A percentile compares a stretch with the other conserved stretches of the same genome.
phyloP scores from a whole-genome alignment of 2,113 vertebrate genomes.

The Gymnarchus niloticus region DNA sequence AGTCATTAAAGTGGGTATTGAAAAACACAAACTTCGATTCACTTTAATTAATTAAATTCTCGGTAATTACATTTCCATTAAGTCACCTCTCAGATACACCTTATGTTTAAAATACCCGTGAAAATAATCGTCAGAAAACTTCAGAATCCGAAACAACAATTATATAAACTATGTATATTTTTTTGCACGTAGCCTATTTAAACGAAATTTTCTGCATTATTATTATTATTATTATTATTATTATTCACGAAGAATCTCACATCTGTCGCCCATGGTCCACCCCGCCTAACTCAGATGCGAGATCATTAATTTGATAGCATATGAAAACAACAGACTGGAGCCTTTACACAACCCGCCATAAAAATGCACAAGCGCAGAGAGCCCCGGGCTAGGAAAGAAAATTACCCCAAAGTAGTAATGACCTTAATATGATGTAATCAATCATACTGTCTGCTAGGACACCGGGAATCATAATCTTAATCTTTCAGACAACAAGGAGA shows the following conservation, averaged over 20 bases:
- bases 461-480: conserved; percentile 61
- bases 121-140: not conserved
- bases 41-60: not conserved
- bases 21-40: not conserved
- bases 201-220: not conserved
- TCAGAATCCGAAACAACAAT: not conserved
- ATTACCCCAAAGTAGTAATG: conserved; percentile 61
- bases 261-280: not conserved
- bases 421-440: conserved; percentile 68
- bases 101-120: not conserved
- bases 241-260: not conserved
- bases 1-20: not conserved
- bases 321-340: conserved; percentile 50
- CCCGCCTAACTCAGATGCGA: conserved; percentile 22
- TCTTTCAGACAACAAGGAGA: conserved; percentile 51
- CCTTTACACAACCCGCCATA: conserved; percentile 48
- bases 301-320: conserved; percentile 42
- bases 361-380: conserved; percentile 59
- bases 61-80: not conserved
- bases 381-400: conserved; percentile 57
- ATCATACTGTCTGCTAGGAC: conserved; percentile 66
- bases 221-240: conserved; percentile 12
- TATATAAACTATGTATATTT: not conserved
- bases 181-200: not conserved
- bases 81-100: not conserved